These are phyloP conservation scores for Cottoperca gobio DNA, from an alignment of 2,797 vertebrate species.

Conservation along the genomic window DNA sequence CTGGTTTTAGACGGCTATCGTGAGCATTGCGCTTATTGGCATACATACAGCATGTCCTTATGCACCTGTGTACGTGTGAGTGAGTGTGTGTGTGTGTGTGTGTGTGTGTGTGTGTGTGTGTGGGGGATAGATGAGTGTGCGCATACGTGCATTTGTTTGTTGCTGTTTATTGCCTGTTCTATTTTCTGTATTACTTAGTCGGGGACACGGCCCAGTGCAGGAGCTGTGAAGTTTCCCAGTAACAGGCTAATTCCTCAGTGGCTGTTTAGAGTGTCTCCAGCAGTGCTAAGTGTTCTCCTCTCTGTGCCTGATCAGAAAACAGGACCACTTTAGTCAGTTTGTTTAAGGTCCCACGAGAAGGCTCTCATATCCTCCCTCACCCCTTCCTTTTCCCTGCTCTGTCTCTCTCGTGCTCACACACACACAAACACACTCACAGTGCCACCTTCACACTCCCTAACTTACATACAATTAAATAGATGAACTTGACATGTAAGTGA, in stretches of 20 bases:
- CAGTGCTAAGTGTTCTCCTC: constrained; percentile 82
- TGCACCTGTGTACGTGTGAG: constrained; percentile 46
- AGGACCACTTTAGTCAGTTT: constrained; percentile 84
- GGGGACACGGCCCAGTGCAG: constrained; percentile 69
- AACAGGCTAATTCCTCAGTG: constrained; percentile 82
- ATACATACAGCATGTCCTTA: constrained; percentile 39
- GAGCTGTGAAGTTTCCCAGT: constrained; percentile 78
- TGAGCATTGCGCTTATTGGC: constrained; percentile 34
- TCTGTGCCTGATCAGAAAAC: constrained; percentile 83
- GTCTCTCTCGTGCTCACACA: constrained; percentile 26
- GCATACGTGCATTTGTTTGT: constrained; percentile 57
- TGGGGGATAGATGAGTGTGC: constrained; percentile 22
- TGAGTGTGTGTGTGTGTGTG: neutral
- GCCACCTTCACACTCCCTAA: constrained; percentile 18
- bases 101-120: neutral
- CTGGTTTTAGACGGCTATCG: constrained; percentile 32
- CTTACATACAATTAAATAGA: neutral
- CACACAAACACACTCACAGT: constrained; percentile 9
- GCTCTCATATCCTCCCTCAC: constrained; percentile 76
- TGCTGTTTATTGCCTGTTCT: constrained; percentile 70
- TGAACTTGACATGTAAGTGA: constrained; percentile 7
- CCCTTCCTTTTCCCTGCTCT: constrained; percentile 51
- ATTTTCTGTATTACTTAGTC: constrained; percentile 73
- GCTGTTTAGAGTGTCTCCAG: constrained; percentile 83
- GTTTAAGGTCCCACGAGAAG: constrained; percentile 82